These are phyloP conservation scores for Drosophila subsilvestris DNA, from an alignment of 2,888 invertebrate species.

Conservation along the genomic window DNA sequence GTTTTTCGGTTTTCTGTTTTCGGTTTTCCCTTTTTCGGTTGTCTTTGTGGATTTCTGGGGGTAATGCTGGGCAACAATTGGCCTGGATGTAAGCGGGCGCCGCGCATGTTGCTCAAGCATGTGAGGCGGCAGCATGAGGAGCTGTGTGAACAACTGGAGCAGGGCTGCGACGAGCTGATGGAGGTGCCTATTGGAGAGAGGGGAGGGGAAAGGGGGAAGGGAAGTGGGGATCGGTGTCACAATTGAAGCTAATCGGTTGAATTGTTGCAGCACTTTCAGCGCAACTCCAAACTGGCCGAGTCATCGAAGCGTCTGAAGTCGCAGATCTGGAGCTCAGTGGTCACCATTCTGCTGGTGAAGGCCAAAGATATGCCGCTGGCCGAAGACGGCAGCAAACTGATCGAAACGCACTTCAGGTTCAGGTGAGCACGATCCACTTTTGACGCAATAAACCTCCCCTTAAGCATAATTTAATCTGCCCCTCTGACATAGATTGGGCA, in stretches of 20 bases:
- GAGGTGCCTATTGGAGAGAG: slow-evolving; percentile 57
- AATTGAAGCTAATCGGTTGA: slow-evolving; percentile 27
- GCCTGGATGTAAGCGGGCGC: slow-evolving; percentile 46
- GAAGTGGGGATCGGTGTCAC: slow-evolving; percentile 9
- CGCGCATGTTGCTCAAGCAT: slow-evolving; percentile 70
- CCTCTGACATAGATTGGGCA: slow-evolving; percentile 89
- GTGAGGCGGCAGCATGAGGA: slow-evolving; percentile 65
- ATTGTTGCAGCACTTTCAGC: slow-evolving; percentile 89
- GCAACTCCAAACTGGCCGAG: slow-evolving; percentile 90
- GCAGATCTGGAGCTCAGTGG: slow-evolving; percentile 98
- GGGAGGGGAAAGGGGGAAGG: not conserved
- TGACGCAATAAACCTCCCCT: not conserved
- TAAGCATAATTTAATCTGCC: not conserved
- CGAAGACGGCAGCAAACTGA: slow-evolving; percentile 91
- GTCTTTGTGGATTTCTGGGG: slow-evolving; percentile 12
- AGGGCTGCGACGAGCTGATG: slow-evolving; percentile 64
- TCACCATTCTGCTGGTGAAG: slow-evolving; percentile 98
- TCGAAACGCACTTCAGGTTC: slow-evolving; percentile 98
- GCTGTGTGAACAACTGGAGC: slow-evolving; percentile 65
- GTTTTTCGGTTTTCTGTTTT: slow-evolving; percentile 6
- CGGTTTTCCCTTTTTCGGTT: slow-evolving; percentile 11
- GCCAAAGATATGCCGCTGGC: slow-evolving; percentile 96
- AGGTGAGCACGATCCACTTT: slow-evolving; percentile 86
- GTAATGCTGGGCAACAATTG: slow-evolving; percentile 57
- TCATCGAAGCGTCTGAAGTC: slow-evolving; percentile 94